Evolutionary conservation across 2,797 vertebrate species (phyloP), one percentile per base, ranked within the genome.

Genomic region (Molossus molossus): DNA sequence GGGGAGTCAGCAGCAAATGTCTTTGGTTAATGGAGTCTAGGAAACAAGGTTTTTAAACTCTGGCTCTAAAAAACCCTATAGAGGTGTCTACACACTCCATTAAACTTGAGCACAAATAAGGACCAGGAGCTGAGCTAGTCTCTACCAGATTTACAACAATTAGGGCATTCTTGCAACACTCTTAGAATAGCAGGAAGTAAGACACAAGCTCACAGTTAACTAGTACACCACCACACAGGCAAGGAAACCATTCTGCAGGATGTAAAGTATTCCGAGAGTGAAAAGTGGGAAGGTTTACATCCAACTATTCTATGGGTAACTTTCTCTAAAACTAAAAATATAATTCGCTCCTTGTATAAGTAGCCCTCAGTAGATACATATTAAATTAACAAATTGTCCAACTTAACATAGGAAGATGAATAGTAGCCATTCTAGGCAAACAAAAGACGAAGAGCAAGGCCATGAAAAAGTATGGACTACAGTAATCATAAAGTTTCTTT

Each of bases 321-420:
- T 76, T 86, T 75, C 37, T 90, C 13, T 77, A 72, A 83, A 83
- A 76, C 8, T 77, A 27, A 20, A 77, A 94, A n/a, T 45, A 53
- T 50, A 86, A 55, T 82, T 62, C 37, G 23, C 58, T 87, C 23
- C 23, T 72, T 72, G 14, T n/a, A 77, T 7, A 20, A 81, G 21
- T 7, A 9, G 7, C 45, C 29, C 4, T 50, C 15, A 50, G 14
- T 69, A 90, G 62, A 40, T 62, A 72, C 10, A 29, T 72, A 58
- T 3, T 14, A 5, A 88, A 80, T 45, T 40, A 90, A 57, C 14
- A 57, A 91, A 75, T 62, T 14, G 27, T 55, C 23, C 64, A 69
- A 27, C 5, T 75, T 84, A 80, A 70, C 79, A 75, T n/a, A 37
- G n/a, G 33, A 58, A 89, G 58, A 69, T 57, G 29, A 88, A 6